Evolutionary conservation across 1,140 invertebrate species (phyloP), one percentile per base, ranked within the genome.

Genomic region (Phortica variegata): DNA sequence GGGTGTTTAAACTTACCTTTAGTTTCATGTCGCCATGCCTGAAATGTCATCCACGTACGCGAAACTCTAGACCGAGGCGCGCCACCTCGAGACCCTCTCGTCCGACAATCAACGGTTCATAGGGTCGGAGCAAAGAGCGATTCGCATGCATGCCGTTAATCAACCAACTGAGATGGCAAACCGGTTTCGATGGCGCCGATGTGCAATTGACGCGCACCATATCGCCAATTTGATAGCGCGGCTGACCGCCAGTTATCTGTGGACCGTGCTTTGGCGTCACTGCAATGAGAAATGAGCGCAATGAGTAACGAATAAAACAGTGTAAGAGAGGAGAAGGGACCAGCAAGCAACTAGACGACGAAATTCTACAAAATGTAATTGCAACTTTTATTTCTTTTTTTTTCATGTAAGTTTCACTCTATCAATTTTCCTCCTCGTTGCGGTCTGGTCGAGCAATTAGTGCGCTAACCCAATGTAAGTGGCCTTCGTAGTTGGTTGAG

Each of bases 201-300:
- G 89, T 91, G 75, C 91, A 93, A 76, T 90, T 91, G 20, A 92
- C 86, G 31, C 84, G 81, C 7, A 93, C 88, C n/a, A 83, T 79
- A 60, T 93, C 90, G 15, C 88, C 90, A 29, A 89, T 82, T 61
- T 89, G 86, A 78, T 93, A 93, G 29, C 88, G 83, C 0, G 87
- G 82, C 47, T 83, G 81, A 26, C 89, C 89, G 7, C 90, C 90
- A 2, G 83, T 83, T 73, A 94, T 93, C 59, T 83, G 82, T 20
- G 90, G 91, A 21, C 89, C 90, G 61, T 85, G 83, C 51, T 86
- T 85, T 15, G 91, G 90, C 50, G 90, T 79, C 44, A 89, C 90
- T 92, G 78, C 29, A 79, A 72, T 39, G 26, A 51, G 16, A 41
- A 36, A 33, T 26, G n/a, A n/a, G n/a, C n/a, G n/a, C 23, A 26